Percentiles rank a stretch among this genome's conserved stretches.
Conservation (phyloP, 2,113 vertebrate genomes). For the Uria lomvia region DNA sequence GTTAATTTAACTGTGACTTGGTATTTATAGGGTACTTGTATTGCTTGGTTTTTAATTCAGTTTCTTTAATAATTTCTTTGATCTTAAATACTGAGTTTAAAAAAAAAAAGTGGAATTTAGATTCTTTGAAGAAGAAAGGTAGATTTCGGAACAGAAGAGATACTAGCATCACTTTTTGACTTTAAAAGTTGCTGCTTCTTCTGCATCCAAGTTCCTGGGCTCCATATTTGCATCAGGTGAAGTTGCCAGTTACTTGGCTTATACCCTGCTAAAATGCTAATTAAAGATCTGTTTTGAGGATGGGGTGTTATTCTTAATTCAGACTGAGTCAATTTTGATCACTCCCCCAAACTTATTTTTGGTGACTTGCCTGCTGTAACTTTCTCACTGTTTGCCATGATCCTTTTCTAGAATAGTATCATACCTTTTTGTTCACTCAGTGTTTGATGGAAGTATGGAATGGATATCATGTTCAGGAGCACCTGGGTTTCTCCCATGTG, state of each 20-base stretch:
- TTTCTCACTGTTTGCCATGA: not conserved
- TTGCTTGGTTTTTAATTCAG: not conserved
- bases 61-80: not conserved
- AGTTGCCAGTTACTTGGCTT: not conserved
- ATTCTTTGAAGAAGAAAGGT: not conserved
- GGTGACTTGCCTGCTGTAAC: not conserved
- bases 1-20: not conserved
- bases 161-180: not conserved
- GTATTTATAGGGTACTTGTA: not conserved
- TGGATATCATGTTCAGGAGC: not conserved
- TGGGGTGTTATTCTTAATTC: not conserved
- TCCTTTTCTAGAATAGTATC: not conserved
- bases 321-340: not conserved
- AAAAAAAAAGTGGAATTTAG: not conserved
- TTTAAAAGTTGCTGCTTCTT: not conserved
- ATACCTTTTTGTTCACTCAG: not conserved
- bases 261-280: not conserved
- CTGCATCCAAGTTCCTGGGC: not conserved
- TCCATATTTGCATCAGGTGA: not conserved
- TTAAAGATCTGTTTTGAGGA: not conserved
- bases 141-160: not conserved
- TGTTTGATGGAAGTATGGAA: not conserved
- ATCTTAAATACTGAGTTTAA: not conserved
- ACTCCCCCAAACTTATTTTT: not conserved
- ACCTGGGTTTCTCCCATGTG: not conserved